Percentiles rank a stretch among this genome's conserved stretches.
phyloP scores from a whole-genome alignment of 2,797 vertebrate species.

The Atherinosoma microstoma region DNA sequence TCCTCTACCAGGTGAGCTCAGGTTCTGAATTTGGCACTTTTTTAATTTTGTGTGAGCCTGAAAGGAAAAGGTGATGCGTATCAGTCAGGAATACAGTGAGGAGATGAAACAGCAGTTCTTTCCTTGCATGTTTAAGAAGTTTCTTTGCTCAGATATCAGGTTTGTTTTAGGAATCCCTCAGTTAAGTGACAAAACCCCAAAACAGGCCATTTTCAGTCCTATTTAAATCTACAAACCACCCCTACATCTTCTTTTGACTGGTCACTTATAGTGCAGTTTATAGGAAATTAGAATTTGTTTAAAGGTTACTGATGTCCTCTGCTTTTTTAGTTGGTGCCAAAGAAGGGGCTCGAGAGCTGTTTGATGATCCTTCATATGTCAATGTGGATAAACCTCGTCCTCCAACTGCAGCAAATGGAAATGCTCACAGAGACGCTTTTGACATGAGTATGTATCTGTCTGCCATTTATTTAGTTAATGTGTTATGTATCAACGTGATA shows the following conservation, averaged over 20 bases:
- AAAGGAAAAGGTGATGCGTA: not conserved
- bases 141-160: not conserved
- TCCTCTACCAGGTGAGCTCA: slow-evolving; percentile 82
- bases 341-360: slow-evolving; percentile 86
- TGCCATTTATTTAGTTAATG: not conserved
- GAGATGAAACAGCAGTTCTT: not conserved
- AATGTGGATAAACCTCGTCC: slow-evolving; percentile 93
- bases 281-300: slow-evolving; percentile 3
- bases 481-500: not conserved
- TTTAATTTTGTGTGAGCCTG: not conserved
- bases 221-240: not conserved
- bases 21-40: not conserved
- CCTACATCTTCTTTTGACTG: not conserved
- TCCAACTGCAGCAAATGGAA: slow-evolving; percentile 85
- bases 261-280: not conserved
- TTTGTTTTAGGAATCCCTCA: not conserved
- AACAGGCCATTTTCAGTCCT: not conserved
- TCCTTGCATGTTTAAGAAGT: not conserved
- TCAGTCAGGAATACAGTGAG: not conserved
- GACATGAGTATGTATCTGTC: slow-evolving; percentile 93
- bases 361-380: slow-evolving; percentile 96
- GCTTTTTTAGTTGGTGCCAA: slow-evolving; percentile 80
- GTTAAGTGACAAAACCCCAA: not conserved
- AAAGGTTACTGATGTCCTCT: slow-evolving; percentile 11
- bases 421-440: slow-evolving; percentile 91